phyloP scores from a whole-genome alignment of 2,888 invertebrate genomes.

The Trileptium ribeirensis region DNA sequence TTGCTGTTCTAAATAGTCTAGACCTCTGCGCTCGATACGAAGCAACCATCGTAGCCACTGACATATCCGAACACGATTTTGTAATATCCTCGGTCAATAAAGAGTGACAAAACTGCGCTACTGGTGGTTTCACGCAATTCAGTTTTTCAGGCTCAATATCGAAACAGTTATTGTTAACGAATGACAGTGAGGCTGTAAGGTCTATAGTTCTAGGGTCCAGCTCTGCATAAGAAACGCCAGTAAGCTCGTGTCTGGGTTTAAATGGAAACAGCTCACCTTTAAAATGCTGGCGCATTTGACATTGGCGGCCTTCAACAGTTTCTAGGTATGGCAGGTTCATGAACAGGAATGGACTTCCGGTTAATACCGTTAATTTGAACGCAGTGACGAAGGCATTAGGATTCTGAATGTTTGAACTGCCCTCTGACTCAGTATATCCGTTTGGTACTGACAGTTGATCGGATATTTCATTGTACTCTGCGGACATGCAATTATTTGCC shows the following conservation, averaged over 20 bases:
- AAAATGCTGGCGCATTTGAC: slow-evolving; percentile 54
- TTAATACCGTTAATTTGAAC: slow-evolving; percentile 54
- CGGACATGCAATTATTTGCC: too few relatives aligned
- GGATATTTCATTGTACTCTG: too few relatives aligned
- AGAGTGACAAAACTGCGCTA: slow-evolving; percentile 53
- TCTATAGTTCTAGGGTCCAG: not conserved
- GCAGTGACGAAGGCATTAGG: slow-evolving; percentile 15
- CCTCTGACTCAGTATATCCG: slow-evolving; percentile 3
- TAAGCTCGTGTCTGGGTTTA: too few relatives aligned
- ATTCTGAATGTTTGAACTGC: not conserved
- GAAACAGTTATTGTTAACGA: slow-evolving; percentile 50
- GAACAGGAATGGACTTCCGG: slow-evolving; percentile 76
- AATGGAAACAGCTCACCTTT: slow-evolving; percentile 23
- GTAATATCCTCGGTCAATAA: not conserved
- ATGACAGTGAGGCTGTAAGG: slow-evolving; percentile 48
- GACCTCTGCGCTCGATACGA: slow-evolving; percentile 80
- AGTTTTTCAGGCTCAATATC: too few relatives aligned
- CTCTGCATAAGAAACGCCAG: not conserved
- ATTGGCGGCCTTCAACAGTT: slow-evolving; percentile 71
- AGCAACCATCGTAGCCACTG: slow-evolving; percentile 68
- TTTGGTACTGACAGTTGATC: too few relatives aligned
- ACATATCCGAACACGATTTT: slow-evolving; percentile 59
- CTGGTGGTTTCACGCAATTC: too few relatives aligned
- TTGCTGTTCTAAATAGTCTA: slow-evolving; percentile 40
- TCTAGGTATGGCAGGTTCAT: slow-evolving; percentile 79